These are phyloP conservation scores for Phoxinus phoxinus DNA, from an alignment of 2,113 vertebrate genomes.

Conservation along the genomic window DNA sequence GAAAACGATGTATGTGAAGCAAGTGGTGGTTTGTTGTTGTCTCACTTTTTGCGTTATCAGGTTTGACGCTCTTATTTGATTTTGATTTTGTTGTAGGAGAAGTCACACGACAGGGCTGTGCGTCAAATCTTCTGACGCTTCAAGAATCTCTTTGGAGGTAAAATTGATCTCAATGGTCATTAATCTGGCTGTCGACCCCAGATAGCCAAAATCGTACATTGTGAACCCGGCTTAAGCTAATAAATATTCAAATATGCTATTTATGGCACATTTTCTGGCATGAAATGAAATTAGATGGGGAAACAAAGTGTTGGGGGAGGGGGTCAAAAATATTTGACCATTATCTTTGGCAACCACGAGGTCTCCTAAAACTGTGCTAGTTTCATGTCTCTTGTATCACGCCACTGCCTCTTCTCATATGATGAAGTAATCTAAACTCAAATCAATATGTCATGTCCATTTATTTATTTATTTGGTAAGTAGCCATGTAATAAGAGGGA, in stretches of 20 bases:
- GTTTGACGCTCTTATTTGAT: no score
- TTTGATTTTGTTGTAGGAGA: no score
- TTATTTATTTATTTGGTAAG: constrained; percentile 15
- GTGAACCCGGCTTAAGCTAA: no score
- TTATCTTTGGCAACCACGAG: background rate
- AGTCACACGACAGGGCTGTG: no score
- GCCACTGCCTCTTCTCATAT: constrained; percentile 8
- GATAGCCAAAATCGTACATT: no score
- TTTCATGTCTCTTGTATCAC: constrained; percentile 13
- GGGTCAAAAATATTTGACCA: background rate
- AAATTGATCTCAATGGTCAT: no score
- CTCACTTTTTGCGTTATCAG: no score
- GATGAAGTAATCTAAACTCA: constrained; percentile 16
- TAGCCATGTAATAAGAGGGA: background rate
- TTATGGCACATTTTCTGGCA: background rate
- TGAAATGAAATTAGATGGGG: background rate
- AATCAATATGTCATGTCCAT: constrained; percentile 12
- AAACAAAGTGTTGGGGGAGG: background rate
- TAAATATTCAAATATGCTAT: background rate
- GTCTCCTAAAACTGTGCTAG: background rate
- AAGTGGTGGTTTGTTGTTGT: no score
- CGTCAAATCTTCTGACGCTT: no score
- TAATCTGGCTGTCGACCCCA: no score
- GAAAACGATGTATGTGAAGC: no score
- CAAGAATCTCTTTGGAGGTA: no score